Conservation (phyloP, 2,113 vertebrate species). For the Turnix velox region DNA sequence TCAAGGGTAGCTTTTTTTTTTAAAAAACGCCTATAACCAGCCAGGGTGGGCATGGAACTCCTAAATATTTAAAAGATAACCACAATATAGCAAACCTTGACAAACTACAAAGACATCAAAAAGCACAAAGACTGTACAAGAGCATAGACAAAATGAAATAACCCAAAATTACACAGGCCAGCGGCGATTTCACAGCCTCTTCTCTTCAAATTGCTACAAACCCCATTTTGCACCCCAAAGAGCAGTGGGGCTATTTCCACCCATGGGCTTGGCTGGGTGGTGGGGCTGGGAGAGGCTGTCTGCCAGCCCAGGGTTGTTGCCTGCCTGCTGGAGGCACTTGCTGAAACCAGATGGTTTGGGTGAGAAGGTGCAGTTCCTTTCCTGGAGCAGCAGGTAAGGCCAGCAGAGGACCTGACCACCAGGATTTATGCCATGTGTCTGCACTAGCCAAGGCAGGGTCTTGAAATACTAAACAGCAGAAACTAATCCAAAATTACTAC, state of each 20-base stretch:
- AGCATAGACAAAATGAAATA: background rate
- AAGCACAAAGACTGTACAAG: background rate
- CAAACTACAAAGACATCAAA: background rate
- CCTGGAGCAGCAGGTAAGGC: background rate
- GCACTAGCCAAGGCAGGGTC: background rate
- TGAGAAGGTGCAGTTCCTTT: background rate
- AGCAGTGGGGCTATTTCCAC: background rate
- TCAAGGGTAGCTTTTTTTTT: background rate
- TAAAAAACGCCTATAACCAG: background rate
- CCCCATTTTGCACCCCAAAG: background rate
- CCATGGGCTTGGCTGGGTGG: background rate
- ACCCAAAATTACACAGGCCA: background rate
- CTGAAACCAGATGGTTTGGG: background rate
- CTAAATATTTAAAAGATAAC: slow-evolving; percentile 14
- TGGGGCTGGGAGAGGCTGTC: background rate
- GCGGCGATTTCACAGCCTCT: background rate
- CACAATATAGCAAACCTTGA: background rate
- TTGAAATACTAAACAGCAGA: background rate
- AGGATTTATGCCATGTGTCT: background rate
- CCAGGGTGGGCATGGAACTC: background rate
- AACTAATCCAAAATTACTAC: background rate
- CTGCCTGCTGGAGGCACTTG: background rate
- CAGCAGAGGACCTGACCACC: background rate
- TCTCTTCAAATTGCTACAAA: background rate
- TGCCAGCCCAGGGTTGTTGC: background rate